Evolutionary conservation across 2,888 invertebrate species (phyloP), one percentile per base, ranked within the genome.

Genomic region (Lasioglossum villosulum): DNA sequence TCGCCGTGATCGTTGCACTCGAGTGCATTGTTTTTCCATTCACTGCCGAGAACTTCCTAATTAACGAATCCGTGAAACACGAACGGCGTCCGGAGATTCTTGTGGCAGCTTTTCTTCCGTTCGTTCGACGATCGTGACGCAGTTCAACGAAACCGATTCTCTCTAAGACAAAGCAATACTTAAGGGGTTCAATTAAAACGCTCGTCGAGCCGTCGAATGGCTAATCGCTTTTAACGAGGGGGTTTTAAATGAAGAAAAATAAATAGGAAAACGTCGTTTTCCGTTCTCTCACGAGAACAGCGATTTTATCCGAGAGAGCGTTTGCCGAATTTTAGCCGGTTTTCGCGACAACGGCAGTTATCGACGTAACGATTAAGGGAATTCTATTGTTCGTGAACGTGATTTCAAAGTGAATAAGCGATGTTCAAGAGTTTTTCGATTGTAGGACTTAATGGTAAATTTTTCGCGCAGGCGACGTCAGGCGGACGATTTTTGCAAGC

Each of bases 291-390:
- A 27, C 19, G 23, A 59, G 63, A 71, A 68, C 75, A 78, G n/a
- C 34, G 23, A 37, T 90, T 83, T 88, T 80, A 82, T 78, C 30
- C 59, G 19, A 63, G 30, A 68, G 68, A 34, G 37, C n/a, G n/a
- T 56, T 68, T 23, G 37, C 37, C 68, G 68, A 37, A 23, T 68
- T 66, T 68, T 68, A 68, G 34, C 68, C 68, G 68, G 68, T 34
- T 37, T 34, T 23, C 23, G 23, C 19, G 37, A 68, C 34, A 68
- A 30, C 2, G 34, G 37, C 68, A 8, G 37, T 68, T 37, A 10
- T 68, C 68, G 68, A 66, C 34, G 2, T 34, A 66, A 66, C 66
- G 23, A 68, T 23, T 68, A 68, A 68, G 23, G 34, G 23, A 66
- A 68, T 68, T 68, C 37, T 42, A 70, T 70, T 70, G 70, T 70